phyloP scores from a whole-genome alignment of 1,140 invertebrate genomes.

The Acromyrmex heyeri region DNA sequence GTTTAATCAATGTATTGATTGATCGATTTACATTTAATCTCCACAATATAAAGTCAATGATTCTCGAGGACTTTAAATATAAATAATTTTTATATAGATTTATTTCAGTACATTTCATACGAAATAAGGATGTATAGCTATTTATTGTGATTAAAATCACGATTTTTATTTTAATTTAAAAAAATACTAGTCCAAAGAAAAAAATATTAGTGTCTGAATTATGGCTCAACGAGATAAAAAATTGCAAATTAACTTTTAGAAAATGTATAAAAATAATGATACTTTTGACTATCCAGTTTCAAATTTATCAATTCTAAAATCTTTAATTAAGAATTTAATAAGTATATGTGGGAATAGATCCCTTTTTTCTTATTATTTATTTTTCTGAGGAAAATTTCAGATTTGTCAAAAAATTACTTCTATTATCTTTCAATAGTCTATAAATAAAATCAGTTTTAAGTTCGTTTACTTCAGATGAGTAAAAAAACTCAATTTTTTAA shows the following conservation, averaged over 20 bases:
- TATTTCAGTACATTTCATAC: neutral
- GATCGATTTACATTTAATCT: constrained; percentile 12
- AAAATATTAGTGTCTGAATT: neutral
- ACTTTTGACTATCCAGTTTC: neutral
- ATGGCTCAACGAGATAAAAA: neutral
- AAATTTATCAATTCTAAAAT: neutral
- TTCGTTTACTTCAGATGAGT: neutral
- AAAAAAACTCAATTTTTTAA: neutral
- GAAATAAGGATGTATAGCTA: neutral
- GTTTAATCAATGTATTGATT: constrained; percentile 8
- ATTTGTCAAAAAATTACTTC: constrained; percentile 1
- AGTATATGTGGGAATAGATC: neutral
- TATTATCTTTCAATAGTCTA: neutral
- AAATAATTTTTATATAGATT: constrained; percentile 15
- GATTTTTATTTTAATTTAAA: neutral
- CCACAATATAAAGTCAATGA: neutral
- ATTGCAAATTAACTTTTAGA: neutral
- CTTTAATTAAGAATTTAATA: neutral
- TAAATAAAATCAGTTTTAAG: neutral
- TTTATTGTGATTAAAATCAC: neutral
- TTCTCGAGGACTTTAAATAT: neutral
- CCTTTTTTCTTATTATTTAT: neutral
- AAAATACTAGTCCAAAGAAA: too few relatives aligned
- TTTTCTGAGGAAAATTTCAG: neutral
- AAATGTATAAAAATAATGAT: neutral